A percentile compares a stretch with the other conserved stretches of the same genome.
phyloP scores from a whole-genome alignment of 2,797 vertebrate genomes.

The Arrhamphus sclerolepis region DNA sequence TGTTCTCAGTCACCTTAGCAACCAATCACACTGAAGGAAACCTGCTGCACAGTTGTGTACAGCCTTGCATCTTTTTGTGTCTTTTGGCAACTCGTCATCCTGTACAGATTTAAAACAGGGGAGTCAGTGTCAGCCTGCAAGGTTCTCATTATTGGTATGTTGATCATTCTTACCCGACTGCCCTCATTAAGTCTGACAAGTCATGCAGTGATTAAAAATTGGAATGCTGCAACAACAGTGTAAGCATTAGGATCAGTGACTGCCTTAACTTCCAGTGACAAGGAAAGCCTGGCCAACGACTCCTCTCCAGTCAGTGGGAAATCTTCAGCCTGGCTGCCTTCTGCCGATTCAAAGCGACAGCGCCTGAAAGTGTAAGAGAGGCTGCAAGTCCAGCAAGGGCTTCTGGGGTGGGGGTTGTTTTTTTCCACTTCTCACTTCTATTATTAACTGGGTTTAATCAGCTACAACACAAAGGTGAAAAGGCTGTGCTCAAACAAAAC shows the following conservation, averaged over 20 bases:
- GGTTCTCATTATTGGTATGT: conserved; percentile 82
- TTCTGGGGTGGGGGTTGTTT: conserved; percentile 59
- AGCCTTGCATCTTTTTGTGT: conserved; percentile 3
- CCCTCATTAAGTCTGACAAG: conserved; percentile 94
- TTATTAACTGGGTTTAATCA: conserved; percentile 74
- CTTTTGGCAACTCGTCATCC: conserved; percentile 13
- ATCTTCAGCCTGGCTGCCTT: conserved; percentile 92
- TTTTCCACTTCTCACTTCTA: conserved; percentile 67
- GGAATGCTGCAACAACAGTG: conserved; percentile 96
- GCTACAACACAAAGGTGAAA: conserved; percentile 60
- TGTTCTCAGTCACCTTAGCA: conserved; percentile 56
- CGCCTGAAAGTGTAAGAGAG: conserved; percentile 77
- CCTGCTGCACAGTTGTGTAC: conserved; percentile 10
- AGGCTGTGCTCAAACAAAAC: conserved; percentile 54
- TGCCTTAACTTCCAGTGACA: conserved; percentile 92
- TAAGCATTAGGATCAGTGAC: conserved; percentile 94
- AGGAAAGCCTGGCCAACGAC: conserved; percentile 93
- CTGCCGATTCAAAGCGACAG: conserved; percentile 87
- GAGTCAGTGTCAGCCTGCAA: conserved; percentile 75
- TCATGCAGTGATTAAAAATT: conserved; percentile 97
- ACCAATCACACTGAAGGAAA: conserved; percentile 38
- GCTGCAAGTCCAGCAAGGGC: conserved; percentile 75
- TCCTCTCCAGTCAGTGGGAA: conserved; percentile 89
- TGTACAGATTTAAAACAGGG: conserved; percentile 53
- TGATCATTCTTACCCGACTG: conserved; percentile 87